Evolutionary conservation across 2,797 vertebrate species (phyloP).

Genomic region (Sebastes nivosus): DNA sequence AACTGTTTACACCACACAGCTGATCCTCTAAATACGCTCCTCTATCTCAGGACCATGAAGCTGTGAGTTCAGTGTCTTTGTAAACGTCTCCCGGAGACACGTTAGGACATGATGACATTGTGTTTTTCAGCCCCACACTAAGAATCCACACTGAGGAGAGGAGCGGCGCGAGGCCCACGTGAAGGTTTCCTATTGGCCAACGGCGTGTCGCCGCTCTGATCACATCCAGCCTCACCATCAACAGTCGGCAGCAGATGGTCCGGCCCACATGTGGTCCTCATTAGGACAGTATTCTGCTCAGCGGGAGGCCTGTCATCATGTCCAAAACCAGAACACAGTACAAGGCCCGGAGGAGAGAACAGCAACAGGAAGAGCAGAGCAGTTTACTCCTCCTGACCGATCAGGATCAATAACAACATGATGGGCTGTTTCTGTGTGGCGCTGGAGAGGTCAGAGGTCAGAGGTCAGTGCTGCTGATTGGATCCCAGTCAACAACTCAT

Average conservation of each 20-base stretch:
- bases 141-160: neutral
- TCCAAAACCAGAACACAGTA: neutral
- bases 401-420: neutral
- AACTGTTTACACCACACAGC: neutral
- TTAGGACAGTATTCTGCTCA: slow-evolving; percentile 9
- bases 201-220: neutral
- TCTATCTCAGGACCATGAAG: neutral
- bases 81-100: neutral
- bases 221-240: neutral
- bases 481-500: too few species aligned
- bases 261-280: slow-evolving; percentile 22
- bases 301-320: slow-evolving; percentile 7
- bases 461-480: neutral
- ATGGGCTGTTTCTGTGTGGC: neutral
- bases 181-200: neutral
- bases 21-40: neutral
- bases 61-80: neutral
- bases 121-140: neutral
- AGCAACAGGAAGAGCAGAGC: neutral
- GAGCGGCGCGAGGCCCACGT: neutral
- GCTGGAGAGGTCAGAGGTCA: too few species aligned
- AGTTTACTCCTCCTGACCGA: neutral
- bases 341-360: neutral
- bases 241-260: slow-evolving; percentile 24
- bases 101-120: neutral